These are phyloP conservation scores for Eulacestoma nigropectus DNA, from an alignment of 2,113 vertebrate genomes.

Conservation along the genomic window DNA sequence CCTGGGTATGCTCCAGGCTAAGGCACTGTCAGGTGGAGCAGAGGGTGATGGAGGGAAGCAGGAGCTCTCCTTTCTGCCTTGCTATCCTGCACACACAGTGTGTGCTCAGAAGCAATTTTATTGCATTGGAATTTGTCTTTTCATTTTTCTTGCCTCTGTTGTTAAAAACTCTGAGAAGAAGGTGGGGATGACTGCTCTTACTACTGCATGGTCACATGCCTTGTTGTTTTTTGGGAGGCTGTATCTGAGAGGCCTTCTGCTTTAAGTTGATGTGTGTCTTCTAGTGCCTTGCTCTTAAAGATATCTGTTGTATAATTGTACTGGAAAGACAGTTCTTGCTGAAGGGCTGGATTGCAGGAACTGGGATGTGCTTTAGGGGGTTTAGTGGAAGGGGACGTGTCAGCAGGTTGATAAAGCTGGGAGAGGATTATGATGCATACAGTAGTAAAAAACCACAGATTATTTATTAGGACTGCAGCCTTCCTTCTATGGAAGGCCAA, in stretches of 20 bases:
- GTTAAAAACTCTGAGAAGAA: neutral
- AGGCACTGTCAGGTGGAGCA: conserved; percentile 2
- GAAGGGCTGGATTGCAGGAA: neutral
- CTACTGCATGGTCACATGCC: neutral
- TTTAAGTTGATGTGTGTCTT: neutral
- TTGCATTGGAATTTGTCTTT: neutral
- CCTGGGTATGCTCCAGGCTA: conserved; percentile 31
- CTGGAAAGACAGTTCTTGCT: neutral
- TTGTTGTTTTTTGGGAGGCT: neutral
- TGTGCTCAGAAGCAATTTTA: neutral
- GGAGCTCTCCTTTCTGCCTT: neutral
- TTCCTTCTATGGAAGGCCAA: neutral
- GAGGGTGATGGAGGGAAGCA: neutral
- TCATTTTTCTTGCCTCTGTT: neutral
- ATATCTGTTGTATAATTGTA: neutral
- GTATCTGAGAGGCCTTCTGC: neutral
- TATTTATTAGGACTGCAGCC: neutral
- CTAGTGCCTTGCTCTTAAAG: neutral
- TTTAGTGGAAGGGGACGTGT: neutral
- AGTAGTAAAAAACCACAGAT: neutral
- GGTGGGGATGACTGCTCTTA: neutral
- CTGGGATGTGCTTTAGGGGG: neutral
- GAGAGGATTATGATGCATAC: neutral
- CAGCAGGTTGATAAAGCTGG: neutral
- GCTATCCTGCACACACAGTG: neutral